Percentiles rank a stretch among this genome's conserved stretches.
These are phyloP conservation scores for Xyrichtys novacula DNA, from an alignment of 2,797 vertebrate species.

Conservation along the genomic window DNA sequence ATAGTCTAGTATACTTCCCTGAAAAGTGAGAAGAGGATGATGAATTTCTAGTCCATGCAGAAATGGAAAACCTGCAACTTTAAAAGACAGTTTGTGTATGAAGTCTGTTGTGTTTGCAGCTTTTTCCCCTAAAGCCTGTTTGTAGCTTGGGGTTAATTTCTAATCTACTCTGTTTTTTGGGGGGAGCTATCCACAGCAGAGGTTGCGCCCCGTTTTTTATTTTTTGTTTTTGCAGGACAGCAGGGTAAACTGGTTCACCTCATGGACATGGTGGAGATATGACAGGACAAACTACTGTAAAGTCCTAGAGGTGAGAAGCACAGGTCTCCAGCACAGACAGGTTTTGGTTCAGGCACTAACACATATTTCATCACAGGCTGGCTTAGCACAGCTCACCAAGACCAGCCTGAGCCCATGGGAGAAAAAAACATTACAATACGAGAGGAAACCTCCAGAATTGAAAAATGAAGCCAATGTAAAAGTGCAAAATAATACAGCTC, in stretches of 20 bases:
- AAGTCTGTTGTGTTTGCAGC: no score
- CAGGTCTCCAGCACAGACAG: not conserved
- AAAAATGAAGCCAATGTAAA: no score
- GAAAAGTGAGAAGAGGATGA: no score
- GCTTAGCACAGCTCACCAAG: not conserved
- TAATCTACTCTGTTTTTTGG: no score
- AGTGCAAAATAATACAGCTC: no score
- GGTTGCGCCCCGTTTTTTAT: not conserved
- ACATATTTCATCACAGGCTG: not conserved
- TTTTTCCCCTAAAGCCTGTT: no score
- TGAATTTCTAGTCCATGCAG: no score
- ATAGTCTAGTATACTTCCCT: not conserved
- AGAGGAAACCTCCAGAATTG: no score
- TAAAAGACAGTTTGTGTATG: not conserved
- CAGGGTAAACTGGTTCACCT: conserved; percentile 3
- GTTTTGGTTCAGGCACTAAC: not conserved
- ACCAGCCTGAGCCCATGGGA: not conserved
- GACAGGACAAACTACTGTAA: not conserved
- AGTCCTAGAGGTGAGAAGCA: not conserved
- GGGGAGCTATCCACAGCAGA: no score
- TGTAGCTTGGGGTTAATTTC: no score
- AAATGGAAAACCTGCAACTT: not conserved
- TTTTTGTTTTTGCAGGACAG: not conserved
- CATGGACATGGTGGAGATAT: not conserved
- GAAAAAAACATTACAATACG: not conserved